Base-by-base conservation (phyloP, 1,140 invertebrate species). In the Conopomorpha cramerella region DNA sequence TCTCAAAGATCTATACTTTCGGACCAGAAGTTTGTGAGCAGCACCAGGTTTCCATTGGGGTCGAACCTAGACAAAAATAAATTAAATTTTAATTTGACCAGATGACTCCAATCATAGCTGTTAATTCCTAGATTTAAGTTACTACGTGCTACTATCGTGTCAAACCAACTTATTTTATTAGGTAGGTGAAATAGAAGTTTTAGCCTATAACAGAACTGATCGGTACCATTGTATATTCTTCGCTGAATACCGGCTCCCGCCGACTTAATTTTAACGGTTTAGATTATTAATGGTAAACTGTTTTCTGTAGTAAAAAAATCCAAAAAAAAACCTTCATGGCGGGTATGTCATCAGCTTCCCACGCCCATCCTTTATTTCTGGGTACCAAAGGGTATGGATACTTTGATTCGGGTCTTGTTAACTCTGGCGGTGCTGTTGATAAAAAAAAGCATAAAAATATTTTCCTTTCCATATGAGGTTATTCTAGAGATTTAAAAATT, bases 311-410 rank as follows among this genome's bases (percentile, higher is more conserved):
- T 34, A 35, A 30, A 26, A 35, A 16, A 19, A 14, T 16, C 17
- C 25, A 17, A 31, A 30, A 13, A 18, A n/a, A 36, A 27, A 71
- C 68, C 59, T 71, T 70, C 50, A 74, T 39, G 23, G 66, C 70
- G 2, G 63, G 66, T 23, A 70, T 48, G 41, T 71, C 67, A 40
- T 74, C 61, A 15, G 70, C 66, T 7, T 34, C 57, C 66, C 67
- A 74, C 34, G 62, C 60, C 70, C 70, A 74, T 3, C 70, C 70
- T 67, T 68, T 74, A 34, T 66, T 36, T 32, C 61, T 62, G 0
- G 66, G 70, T 8, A 74, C 66, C 3, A 50, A 43, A 6, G 65
- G 65, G 38, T 64, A 70, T 0, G 59, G 63, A 39, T 70, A 66
- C 30, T 55, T 60, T 8, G 23, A 28, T 38, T 55, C 51, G 4